Percentiles rank a stretch among this genome's conserved stretches.
Conservation (phyloP, 2,113 vertebrate genomes). For the Holacanthus passer region DNA sequence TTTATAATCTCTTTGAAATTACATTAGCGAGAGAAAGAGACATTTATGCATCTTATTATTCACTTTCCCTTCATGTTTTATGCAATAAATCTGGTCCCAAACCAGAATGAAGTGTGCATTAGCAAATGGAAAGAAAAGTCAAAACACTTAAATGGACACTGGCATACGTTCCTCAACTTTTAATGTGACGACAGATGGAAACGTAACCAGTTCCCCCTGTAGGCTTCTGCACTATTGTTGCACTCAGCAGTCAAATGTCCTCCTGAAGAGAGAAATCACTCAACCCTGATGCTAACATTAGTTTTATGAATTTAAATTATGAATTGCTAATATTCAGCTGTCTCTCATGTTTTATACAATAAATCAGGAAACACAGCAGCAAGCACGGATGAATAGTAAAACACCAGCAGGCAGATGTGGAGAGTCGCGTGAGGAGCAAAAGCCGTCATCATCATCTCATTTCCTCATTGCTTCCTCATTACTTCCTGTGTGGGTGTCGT, state of each 20-base stretch:
- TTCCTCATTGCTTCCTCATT: neutral
- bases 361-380: neutral
- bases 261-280: neutral
- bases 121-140: neutral
- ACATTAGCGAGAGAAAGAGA: neutral
- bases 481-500: neutral
- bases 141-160: neutral
- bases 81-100: neutral
- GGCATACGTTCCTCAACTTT: neutral
- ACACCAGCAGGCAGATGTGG: neutral
- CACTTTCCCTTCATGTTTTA: conserved; percentile 35
- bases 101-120: conserved; percentile 6
- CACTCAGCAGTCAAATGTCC: neutral
- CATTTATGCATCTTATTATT: conserved; percentile 19
- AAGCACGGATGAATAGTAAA: neutral
- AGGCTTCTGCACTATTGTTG: neutral
- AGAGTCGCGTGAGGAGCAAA: neutral
- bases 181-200: neutral
- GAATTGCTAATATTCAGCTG: conserved; percentile 6
- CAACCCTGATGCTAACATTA: neutral
- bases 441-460: neutral
- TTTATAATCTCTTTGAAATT: rapidly evolving
- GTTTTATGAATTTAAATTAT: conserved; percentile 13
- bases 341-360: conserved; percentile 31
- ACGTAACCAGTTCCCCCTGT: neutral